A percentile compares a stretch with the other conserved stretches of the same genome.
Conservation (phyloP, 2,797 vertebrate species). For the Thunnus albacares region DNA sequence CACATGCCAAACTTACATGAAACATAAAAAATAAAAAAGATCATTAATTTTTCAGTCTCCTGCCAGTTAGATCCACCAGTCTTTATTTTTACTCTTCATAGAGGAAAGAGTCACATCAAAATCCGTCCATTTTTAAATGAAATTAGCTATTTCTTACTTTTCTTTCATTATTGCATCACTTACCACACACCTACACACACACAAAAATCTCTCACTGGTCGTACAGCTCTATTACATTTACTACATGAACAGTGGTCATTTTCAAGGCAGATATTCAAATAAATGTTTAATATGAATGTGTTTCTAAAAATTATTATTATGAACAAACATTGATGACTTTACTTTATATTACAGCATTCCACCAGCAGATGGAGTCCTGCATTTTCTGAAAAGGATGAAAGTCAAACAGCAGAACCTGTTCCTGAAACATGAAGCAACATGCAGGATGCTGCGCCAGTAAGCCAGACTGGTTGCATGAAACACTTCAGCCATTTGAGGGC, state of each 20-base stretch:
- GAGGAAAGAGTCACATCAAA: too few species aligned
- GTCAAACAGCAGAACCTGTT: not conserved
- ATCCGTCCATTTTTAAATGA: too few species aligned
- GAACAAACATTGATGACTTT: not conserved
- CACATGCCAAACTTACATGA: too few species aligned
- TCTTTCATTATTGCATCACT: too few species aligned
- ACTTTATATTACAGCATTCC: conserved; percentile 12
- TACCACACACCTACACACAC: too few species aligned
- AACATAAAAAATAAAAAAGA: too few species aligned
- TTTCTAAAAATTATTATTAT: not conserved
- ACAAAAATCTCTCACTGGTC: too few species aligned
- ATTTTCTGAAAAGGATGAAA: not conserved
- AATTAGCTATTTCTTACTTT: too few species aligned
- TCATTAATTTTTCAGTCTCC: too few species aligned
- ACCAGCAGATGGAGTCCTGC: conserved; percentile 71
- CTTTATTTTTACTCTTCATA: too few species aligned
- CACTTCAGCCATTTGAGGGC: not conserved
- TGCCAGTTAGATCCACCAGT: too few species aligned
- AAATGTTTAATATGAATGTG: not conserved
- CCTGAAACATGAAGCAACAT: not conserved
- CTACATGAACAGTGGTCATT: not conserved
- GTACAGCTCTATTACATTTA: not conserved
- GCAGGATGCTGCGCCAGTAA: conserved; percentile 5
- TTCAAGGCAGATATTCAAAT: not conserved
- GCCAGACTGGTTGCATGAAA: not conserved